Evolutionary conservation across 2,113 vertebrate species (phyloP).

Genomic region (Pituophis catenifer): DNA sequence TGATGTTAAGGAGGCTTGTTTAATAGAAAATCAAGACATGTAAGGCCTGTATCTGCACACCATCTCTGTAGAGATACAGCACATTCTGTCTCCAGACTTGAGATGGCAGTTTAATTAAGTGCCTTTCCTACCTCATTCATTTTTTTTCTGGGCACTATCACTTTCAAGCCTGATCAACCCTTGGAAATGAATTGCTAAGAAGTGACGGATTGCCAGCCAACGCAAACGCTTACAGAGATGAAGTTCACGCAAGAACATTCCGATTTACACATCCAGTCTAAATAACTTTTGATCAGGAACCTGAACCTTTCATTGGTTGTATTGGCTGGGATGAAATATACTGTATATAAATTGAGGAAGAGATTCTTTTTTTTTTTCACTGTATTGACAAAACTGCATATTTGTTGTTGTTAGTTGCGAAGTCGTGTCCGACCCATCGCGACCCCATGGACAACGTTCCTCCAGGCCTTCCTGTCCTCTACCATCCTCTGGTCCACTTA

Average conservation of each 20-base stretch:
- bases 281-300: neutral
- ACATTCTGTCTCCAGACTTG: slow-evolving; percentile 44
- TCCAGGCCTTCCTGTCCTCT: no score
- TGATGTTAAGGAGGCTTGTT: neutral
- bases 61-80: slow-evolving; percentile 30
- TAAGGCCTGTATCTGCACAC: neutral
- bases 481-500: no score
- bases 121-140: slow-evolving; percentile 51
- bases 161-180: slow-evolving; percentile 43
- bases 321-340: neutral
- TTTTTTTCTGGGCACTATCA: slow-evolving; percentile 35
- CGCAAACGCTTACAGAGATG: slow-evolving; percentile 28
- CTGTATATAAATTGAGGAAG: neutral
- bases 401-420: no score
- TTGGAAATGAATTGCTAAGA: slow-evolving; percentile 46
- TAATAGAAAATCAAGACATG: neutral
- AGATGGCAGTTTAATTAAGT: slow-evolving; percentile 52
- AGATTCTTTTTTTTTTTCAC: no score
- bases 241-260: slow-evolving; percentile 8
- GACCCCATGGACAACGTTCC: no score
- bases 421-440: no score
- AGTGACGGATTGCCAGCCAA: slow-evolving; percentile 43
- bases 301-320: neutral
- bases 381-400: neutral
- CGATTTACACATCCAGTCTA: neutral